Base-by-base conservation (phyloP, 1,140 invertebrate genomes). In the Zophobas atratus region DNA sequence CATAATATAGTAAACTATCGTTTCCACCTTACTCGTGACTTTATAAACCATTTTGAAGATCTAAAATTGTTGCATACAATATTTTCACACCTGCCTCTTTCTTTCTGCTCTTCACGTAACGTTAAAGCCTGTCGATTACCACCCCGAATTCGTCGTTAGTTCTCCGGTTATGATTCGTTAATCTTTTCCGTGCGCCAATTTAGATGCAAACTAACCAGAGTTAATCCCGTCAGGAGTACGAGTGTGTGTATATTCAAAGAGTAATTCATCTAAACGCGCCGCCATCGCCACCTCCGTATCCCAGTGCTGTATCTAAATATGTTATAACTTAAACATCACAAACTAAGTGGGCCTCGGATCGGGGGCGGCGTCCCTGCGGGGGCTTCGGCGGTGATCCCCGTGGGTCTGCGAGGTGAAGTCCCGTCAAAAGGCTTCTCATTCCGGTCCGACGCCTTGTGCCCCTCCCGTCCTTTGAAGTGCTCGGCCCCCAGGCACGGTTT, bases 401-500 rank as follows among this genome's bases (percentile, higher is more conserved):
- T 76, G 63, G 51, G 67, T 48, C 70, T 72, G 53, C 48, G 57
- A 63, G 57, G 43, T 56, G 60, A 55, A 49, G 43, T 55, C 60
- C 75, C 71, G 36, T 77, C 75, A 77, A 77, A 79, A 76, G 78
- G 67, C 78, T 77, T 48, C 78, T 73, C 75, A 75, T 77, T 79
- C 75, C 78, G 78, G 75, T 79, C 75, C 53, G 75, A 77, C 79
- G 72, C 79, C 76, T 78, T 77, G 63, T 60, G 73, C 63, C 67
- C 79, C 77, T 75, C 56, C 77, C 35, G 79, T 77, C 76, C 81
- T 82, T 82, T 82, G 81, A 82, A 80, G 79, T 82, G 72, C 67
- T 77, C 46, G 51, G 71, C 77, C 81, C 80, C 80, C 70, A 67
- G 80, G 80, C 67, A 70, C 75, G 77, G 76, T 80, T 80, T 78